A percentile compares a stretch with the other conserved stretches of the same genome.
Evolutionary conservation across 2,113 vertebrate species (phyloP).

Genomic region (Protomyctophum bolini): DNA sequence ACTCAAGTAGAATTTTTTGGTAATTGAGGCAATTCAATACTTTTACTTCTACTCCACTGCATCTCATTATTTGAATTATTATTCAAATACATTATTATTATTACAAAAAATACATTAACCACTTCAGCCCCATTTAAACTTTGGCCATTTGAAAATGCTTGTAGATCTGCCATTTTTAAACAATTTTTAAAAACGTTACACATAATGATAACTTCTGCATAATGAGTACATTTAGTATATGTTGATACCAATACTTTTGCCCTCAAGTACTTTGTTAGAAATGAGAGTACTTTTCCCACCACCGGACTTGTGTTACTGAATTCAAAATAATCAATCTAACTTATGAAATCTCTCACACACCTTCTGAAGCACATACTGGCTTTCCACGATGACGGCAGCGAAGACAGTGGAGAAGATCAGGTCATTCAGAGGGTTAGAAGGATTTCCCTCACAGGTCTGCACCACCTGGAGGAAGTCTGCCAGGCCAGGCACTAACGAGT

Average conservation of each 20-base stretch:
- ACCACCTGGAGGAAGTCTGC: conserved; percentile 81
- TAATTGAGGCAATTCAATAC: too few relatives aligned
- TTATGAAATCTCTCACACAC: conserved; percentile 59
- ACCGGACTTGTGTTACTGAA: too few relatives aligned
- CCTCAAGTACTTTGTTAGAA: background rate
- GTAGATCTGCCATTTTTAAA: too few relatives aligned
- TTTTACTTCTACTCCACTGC: too few relatives aligned
- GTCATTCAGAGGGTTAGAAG: conserved; percentile 71
- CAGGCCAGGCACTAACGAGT: conserved; percentile 77
- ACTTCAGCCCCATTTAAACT: too few relatives aligned
- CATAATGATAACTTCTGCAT: background rate
- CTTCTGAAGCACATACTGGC: conserved; percentile 82
- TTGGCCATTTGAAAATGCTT: too few relatives aligned
- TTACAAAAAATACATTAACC: background rate
- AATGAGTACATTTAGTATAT: background rate
- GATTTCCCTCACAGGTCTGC: conserved; percentile 71
- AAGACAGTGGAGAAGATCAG: conserved; percentile 84
- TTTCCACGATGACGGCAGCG: conserved; percentile 86
- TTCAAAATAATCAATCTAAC: background rate
- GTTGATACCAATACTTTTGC: too few relatives aligned
- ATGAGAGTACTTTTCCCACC: too few relatives aligned
- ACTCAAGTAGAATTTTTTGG: too few relatives aligned
- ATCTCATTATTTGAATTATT: too few relatives aligned
- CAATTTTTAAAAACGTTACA: too few relatives aligned
- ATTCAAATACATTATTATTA: too few relatives aligned